phyloP scores from a whole-genome alignment of 2,113 vertebrate species.

The Xiphias gladius region DNA sequence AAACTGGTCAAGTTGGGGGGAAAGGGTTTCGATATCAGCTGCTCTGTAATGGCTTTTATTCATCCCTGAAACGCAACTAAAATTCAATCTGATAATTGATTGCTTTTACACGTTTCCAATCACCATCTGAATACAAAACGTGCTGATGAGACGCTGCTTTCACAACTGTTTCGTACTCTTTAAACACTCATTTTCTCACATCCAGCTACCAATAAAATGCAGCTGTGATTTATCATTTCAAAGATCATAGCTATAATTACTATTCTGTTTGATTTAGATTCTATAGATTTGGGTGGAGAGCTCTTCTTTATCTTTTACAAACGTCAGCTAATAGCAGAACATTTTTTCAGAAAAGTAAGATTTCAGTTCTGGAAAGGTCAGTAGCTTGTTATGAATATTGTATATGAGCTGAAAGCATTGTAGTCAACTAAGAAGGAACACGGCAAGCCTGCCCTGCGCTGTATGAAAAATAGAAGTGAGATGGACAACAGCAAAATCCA shows the following conservation, averaged over 20 bases:
- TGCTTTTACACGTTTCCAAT: neutral
- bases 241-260: slow-evolving; percentile 1
- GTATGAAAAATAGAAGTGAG: slow-evolving; percentile 54
- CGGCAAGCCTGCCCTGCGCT: neutral
- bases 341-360: slow-evolving; percentile 16
- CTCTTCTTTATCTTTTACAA: neutral
- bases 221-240: slow-evolving; percentile 1
- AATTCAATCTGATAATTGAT: neutral
- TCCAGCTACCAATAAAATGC: neutral
- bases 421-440: neutral
- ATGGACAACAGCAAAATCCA: slow-evolving; percentile 53
- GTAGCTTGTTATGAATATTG: slow-evolving; percentile 69
- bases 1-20: neutral
- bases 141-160: neutral
- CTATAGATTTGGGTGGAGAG: neutral
- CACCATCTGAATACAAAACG: neutral
- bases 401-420: slow-evolving; percentile 63
- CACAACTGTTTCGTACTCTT: neutral
- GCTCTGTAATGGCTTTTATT: neutral
- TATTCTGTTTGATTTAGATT: slow-evolving; percentile 8
- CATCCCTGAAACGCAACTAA: neutral
- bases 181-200: neutral
- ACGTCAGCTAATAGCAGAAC: neutral
- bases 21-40: neutral
- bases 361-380: slow-evolving; percentile 47